A percentile compares a stretch with the other conserved stretches of the same genome.
These are phyloP conservation scores for Orchestes rusci DNA, from an alignment of 2,888 invertebrate species.

Conservation along the genomic window DNA sequence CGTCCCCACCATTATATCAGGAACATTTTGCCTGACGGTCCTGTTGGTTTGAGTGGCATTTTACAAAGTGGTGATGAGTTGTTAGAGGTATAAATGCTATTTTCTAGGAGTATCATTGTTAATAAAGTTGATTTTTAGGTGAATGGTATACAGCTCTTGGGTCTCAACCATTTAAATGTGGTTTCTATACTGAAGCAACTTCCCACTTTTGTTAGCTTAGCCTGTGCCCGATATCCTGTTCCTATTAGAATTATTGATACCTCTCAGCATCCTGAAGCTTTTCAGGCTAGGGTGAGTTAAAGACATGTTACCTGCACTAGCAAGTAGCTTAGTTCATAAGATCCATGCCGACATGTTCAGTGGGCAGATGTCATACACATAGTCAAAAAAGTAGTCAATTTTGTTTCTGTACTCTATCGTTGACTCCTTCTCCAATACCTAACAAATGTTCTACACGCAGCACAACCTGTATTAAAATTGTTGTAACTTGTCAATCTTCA, in stretches of 20 bases:
- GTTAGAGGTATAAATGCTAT: slow-evolving; percentile 51
- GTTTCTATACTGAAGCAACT: slow-evolving; percentile 78
- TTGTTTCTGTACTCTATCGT: no score
- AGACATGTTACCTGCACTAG: no score
- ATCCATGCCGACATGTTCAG: no score
- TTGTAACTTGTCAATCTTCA: no score
- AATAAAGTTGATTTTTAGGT: slow-evolving; percentile 52
- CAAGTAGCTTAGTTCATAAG: no score
- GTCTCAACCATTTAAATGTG: slow-evolving; percentile 86
- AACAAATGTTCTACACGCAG: no score
- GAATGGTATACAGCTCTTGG: slow-evolving; percentile 76
- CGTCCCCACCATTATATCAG: slow-evolving; percentile 90
- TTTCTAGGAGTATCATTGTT: neutral
- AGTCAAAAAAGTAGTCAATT: no score
- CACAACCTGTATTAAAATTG: no score
- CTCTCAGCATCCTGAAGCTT: slow-evolving; percentile 57
- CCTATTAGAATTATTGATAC: slow-evolving; percentile 56
- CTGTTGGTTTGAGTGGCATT: slow-evolving; percentile 70
- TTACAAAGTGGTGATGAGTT: slow-evolving; percentile 84
- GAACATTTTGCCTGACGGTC: slow-evolving; percentile 80
- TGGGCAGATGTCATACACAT: no score
- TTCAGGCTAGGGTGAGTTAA: slow-evolving; percentile 57
- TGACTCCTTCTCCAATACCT: no score
- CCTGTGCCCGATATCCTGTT: slow-evolving; percentile 61
- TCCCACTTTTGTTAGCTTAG: slow-evolving; percentile 71